Percentiles rank a stretch among this genome's conserved stretches.
phyloP scores from a whole-genome alignment of 2,888 invertebrate species.

The Nomada ferruginata region DNA sequence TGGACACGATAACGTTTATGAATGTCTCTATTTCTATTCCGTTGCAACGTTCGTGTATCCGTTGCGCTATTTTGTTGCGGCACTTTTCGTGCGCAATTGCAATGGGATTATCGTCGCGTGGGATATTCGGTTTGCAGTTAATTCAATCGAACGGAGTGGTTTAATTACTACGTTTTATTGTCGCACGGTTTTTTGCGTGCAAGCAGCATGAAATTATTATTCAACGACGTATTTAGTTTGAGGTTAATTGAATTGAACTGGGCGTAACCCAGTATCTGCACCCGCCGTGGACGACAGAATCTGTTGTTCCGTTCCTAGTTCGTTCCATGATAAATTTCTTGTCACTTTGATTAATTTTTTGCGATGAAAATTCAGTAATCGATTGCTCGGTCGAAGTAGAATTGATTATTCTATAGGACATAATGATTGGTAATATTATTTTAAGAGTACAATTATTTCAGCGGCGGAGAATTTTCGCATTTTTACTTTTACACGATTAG shows the following conservation, averaged over 20 bases:
- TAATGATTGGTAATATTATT: too few relatives aligned
- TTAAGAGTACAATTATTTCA: too few relatives aligned
- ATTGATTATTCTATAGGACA: too few relatives aligned
- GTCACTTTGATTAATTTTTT: too few relatives aligned
- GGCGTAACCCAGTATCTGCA: neutral
- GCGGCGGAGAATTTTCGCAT: neutral
- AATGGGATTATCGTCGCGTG: neutral
- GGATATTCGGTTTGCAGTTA: slow-evolving; percentile 2
- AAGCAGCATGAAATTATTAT: neutral
- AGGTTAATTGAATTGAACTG: slow-evolving; percentile 1
- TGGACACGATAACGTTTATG: slow-evolving; percentile 18
- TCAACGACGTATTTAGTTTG: neutral
- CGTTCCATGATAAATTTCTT: too few relatives aligned
- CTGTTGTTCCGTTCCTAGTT: too few relatives aligned
- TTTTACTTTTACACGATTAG: neutral
- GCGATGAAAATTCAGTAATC: too few relatives aligned
- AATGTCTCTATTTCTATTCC: slow-evolving; percentile 18
- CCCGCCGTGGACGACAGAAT: too few relatives aligned
- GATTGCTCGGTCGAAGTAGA: too few relatives aligned
- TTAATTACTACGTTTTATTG: slow-evolving; percentile 3
- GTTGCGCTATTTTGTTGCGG: neutral
- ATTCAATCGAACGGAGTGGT: slow-evolving; percentile 17
- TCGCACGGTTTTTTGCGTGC: neutral
- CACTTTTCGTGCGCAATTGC: slow-evolving; percentile 1
- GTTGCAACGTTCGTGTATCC: neutral